Conservation (phyloP, 1,140 invertebrate species). For the Aphelenchoides avenae region DNA sequence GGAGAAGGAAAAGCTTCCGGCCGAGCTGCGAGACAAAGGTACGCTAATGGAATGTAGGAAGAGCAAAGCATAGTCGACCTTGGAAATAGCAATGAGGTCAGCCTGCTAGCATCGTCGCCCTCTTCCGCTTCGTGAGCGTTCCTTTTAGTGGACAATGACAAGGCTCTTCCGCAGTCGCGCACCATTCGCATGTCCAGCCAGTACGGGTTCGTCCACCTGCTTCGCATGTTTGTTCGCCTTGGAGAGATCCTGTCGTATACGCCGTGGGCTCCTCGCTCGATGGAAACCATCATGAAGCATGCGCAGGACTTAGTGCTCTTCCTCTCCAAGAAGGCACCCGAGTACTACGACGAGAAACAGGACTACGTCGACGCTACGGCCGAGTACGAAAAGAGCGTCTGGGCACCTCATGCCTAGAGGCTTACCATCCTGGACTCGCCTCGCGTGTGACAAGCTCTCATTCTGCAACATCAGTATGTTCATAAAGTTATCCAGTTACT, state of each 20-base stretch:
- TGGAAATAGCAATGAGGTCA: too few species aligned
- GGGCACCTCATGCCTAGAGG: too few species aligned
- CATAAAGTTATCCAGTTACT: too few species aligned
- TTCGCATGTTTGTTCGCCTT: conserved; percentile 32
- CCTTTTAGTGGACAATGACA: too few species aligned
- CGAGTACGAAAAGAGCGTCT: conserved; percentile 31
- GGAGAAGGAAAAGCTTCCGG: too few species aligned
- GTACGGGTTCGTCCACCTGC: conserved; percentile 26
- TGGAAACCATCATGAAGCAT: conserved; percentile 32
- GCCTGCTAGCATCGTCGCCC: too few species aligned
- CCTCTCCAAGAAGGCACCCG: conserved; percentile 24
- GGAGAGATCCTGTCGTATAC: conserved; percentile 31
- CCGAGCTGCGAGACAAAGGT: conserved; percentile 1
- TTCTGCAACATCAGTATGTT: too few species aligned
- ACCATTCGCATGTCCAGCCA: conserved; percentile 29
- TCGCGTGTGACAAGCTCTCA: too few species aligned
- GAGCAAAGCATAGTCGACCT: too few species aligned
- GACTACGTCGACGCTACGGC: conserved; percentile 25
- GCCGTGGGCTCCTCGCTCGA: conserved; percentile 24
- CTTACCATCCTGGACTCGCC: too few species aligned
- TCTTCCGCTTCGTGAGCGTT: too few species aligned
- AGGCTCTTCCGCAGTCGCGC: too few species aligned
- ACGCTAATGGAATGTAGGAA: not conserved
- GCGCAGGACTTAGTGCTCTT: conserved; percentile 35
- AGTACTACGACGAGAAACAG: conserved; percentile 21